Evolutionary conservation across 2,797 vertebrate genomes (phyloP).

Genomic region (Phoeniculus purpureus): DNA sequence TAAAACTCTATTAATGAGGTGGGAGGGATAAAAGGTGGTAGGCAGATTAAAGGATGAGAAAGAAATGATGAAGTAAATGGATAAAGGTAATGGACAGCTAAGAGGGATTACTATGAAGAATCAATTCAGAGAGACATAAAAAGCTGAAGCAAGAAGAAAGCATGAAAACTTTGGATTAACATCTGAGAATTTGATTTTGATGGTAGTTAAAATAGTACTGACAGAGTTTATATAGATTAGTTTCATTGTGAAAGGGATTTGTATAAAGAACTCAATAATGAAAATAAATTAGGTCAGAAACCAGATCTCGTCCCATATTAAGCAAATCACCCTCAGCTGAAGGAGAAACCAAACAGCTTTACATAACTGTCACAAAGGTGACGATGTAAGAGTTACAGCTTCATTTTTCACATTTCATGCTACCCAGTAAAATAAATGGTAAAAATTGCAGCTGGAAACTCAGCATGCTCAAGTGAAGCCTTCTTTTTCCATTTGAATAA

Average conservation of each 20-base stretch:
- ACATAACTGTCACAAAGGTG: not conserved
- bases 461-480: not conserved
- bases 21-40: not conserved
- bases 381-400: not conserved
- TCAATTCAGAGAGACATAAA: not conserved
- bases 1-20: not conserved
- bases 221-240: not conserved
- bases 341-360: not conserved
- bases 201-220: slow-evolving; percentile 7
- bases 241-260: not conserved
- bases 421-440: not conserved
- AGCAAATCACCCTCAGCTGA: not conserved
- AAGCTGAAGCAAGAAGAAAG: not conserved
- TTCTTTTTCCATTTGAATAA: not conserved
- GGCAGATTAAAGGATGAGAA: slow-evolving; percentile 56
- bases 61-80: slow-evolving; percentile 39
- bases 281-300: slow-evolving; percentile 23
- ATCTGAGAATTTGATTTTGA: slow-evolving; percentile 19
- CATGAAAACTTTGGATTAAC: slow-evolving; percentile 18
- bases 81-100: slow-evolving; percentile 32
- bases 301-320: not conserved
- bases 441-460: not conserved
- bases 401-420: not conserved
- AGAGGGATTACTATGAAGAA: slow-evolving; percentile 26
- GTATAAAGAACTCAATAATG: not conserved